Conservation (phyloP, 2,113 vertebrate genomes). For the Eonycteris spelaea region DNA sequence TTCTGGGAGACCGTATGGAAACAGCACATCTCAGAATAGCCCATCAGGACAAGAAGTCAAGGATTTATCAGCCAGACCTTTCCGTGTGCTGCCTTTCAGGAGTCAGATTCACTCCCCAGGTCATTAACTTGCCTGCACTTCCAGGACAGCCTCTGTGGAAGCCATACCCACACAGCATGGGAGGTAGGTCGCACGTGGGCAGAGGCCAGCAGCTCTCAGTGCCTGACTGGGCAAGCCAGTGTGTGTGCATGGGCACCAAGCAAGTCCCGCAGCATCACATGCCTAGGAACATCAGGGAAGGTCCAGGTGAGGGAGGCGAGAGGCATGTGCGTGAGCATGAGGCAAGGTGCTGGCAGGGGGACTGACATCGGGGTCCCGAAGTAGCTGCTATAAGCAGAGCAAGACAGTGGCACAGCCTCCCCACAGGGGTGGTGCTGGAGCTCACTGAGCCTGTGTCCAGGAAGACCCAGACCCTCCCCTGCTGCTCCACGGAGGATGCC, state of each 20-base stretch:
- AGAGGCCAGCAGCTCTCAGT: not conserved
- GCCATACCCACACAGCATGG: not conserved
- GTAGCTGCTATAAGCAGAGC: not conserved
- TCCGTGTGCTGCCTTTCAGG: not conserved
- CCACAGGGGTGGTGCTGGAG: not conserved
- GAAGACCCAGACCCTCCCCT: not conserved
- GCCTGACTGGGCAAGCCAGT: not conserved
- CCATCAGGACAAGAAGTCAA: not conserved
- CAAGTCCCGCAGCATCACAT: fast-evolving
- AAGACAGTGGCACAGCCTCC: fast-evolving
- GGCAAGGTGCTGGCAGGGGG: not conserved
- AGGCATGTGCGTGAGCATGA: not conserved
- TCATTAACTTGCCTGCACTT: not conserved
- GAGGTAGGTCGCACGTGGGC: fast-evolving
- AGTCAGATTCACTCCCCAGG: not conserved
- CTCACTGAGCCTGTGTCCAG: not conserved
- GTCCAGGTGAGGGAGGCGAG: not conserved
- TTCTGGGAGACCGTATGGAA: not conserved
- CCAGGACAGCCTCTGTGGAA: not conserved
- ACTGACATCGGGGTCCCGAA: fast-evolving
- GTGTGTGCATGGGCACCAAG: fast-evolving
- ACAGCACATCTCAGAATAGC: not conserved
- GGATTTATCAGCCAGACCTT: not conserved
- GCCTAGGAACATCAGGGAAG: not conserved
- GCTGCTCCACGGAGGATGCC: not conserved